phyloP scores from a whole-genome alignment of 2,888 invertebrate genomes.

The Agriopis aurantiaria region DNA sequence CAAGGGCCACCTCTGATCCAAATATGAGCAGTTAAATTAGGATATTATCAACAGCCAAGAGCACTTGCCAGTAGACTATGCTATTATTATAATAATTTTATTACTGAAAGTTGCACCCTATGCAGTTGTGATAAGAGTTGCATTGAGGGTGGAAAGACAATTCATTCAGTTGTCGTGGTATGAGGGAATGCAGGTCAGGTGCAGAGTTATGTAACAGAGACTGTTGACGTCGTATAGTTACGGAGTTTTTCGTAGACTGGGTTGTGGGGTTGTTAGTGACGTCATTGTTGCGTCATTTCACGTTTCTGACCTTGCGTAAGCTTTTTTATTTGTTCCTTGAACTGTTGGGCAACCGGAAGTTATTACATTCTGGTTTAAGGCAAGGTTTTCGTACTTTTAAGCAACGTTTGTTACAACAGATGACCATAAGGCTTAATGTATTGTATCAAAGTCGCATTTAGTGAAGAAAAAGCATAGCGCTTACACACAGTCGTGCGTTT shows the following conservation, averaged over 20 bases:
- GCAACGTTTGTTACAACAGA: too few relatives aligned
- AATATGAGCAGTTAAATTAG: constrained; percentile 73
- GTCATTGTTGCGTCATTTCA: constrained; percentile 44
- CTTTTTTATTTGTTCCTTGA: neutral
- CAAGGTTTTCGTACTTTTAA: too few relatives aligned
- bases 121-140: constrained; percentile 38
- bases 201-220: constrained; percentile 51
- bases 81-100: constrained; percentile 69
- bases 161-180: constrained; percentile 52
- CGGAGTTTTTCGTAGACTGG: constrained; percentile 36
- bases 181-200: constrained; percentile 61
- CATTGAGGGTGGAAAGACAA: constrained; percentile 33
- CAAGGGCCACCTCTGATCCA: constrained; percentile 72
- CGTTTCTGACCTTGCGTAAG: constrained; percentile 29
- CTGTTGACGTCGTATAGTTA: constrained; percentile 43
- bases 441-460: too few relatives aligned
- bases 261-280: constrained; percentile 38
- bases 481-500: too few relatives aligned
- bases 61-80: constrained; percentile 71
- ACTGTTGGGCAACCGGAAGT: neutral
- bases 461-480: too few relatives aligned
- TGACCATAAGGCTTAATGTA: too few relatives aligned
- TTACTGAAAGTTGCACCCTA: constrained; percentile 61
- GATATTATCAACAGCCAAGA: constrained; percentile 77
- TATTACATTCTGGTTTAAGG: too few relatives aligned